phyloP scores from a whole-genome alignment of 2,888 invertebrate species.

The Emesis furor region DNA sequence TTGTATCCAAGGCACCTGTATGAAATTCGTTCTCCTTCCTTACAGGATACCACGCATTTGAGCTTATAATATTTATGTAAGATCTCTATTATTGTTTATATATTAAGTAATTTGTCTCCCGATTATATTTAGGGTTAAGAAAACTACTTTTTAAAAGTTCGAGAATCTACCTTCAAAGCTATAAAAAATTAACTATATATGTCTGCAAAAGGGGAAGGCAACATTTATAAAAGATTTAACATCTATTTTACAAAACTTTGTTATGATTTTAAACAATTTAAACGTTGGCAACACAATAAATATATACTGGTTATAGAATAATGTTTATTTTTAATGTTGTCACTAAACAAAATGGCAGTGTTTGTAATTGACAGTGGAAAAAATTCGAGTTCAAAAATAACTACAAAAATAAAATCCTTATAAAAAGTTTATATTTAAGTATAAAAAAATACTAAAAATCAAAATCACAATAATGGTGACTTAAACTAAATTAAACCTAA shows the following conservation, averaged over 20 bases:
- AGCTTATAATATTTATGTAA: not conserved
- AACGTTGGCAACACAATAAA: not conserved
- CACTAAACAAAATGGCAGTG: constrained; percentile 84
- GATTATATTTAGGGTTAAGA: not conserved
- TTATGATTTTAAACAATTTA: not conserved
- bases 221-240: not conserved
- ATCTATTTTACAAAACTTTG: not conserved
- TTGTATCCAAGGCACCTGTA: too few relatives aligned
- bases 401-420: constrained; percentile 88
- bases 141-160: not conserved
- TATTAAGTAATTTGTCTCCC: not conserved
- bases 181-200: not conserved
- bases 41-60: not conserved
- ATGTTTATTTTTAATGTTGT: not conserved
- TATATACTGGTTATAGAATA: not conserved
- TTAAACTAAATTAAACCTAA: constrained; percentile 79
- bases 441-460: constrained; percentile 74
- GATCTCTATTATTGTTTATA: not conserved
- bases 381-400: constrained; percentile 73
- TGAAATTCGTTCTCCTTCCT: not conserved
- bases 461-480: constrained; percentile 89
- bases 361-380: constrained; percentile 78
- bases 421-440: constrained; percentile 68
- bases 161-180: not conserved
- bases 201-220: not conserved